Evolutionary conservation across 2,888 invertebrate species (phyloP).

Genomic region (Cistogaster globosa): DNA sequence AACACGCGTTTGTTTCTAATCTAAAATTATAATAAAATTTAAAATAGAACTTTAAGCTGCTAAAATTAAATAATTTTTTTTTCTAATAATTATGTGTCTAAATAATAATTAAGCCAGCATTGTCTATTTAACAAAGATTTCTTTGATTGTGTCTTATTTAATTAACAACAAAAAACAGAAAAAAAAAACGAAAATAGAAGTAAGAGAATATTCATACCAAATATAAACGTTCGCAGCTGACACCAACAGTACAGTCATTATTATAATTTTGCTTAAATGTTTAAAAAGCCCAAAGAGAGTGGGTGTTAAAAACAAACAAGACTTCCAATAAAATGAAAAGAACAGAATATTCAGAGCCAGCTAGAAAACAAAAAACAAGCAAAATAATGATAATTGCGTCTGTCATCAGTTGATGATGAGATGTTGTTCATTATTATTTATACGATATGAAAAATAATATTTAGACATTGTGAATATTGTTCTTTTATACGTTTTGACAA

Average conservation of each 20-base stretch:
- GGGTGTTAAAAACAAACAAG: constrained; percentile 41
- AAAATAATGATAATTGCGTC: constrained; percentile 44
- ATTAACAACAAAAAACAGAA: constrained; percentile 11
- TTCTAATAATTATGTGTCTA: not conserved
- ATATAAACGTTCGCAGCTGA: constrained; percentile 2
- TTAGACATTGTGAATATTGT: constrained; percentile 14
- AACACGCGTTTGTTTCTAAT: too few relatives aligned
- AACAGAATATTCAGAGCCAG: constrained; percentile 8
- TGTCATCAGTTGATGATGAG: constrained; percentile 53
- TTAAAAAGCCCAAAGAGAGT: not conserved
- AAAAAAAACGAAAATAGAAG: too few relatives aligned
- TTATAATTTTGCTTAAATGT: constrained; percentile 10
- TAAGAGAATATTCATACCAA: not conserved
- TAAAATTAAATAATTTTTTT: too few relatives aligned
- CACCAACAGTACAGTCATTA: not conserved
- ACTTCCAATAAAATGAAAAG: not conserved
- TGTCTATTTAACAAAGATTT: constrained; percentile 13
- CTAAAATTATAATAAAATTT: too few relatives aligned
- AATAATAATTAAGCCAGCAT: constrained; percentile 6
- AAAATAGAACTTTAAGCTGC: too few relatives aligned
- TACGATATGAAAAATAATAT: constrained; percentile 6
- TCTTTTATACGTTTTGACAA: constrained; percentile 59
- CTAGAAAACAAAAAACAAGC: too few relatives aligned
- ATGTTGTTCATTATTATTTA: constrained; percentile 43
- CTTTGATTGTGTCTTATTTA: constrained; percentile 15